phyloP scores from a whole-genome alignment of 2,113 vertebrate genomes.

The Lepisosteus oculatus region DNA sequence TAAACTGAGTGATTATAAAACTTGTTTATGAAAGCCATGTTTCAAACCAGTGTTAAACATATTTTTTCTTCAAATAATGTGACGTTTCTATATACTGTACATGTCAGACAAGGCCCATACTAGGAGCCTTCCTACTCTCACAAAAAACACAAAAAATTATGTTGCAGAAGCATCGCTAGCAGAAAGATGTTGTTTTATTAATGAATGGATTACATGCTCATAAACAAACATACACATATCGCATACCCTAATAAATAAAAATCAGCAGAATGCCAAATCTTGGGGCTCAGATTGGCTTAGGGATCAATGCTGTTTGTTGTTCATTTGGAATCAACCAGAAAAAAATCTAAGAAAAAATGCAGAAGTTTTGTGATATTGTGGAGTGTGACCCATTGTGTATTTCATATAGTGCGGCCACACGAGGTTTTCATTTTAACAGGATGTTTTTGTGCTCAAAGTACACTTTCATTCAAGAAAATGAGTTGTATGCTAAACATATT shows the following conservation, averaged over 20 bases:
- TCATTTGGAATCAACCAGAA: neutral
- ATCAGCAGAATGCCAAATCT: neutral
- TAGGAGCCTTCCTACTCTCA: neutral
- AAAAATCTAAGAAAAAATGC: no score
- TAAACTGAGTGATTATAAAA: no score
- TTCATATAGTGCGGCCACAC: neutral
- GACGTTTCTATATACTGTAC: neutral
- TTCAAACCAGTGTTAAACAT: neutral
- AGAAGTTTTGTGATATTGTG: neutral
- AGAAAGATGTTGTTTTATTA: neutral
- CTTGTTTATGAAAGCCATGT: no score
- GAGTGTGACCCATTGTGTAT: conserved; percentile 12
- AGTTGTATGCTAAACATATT: no score
- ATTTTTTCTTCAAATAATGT: neutral
- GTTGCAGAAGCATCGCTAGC: neutral
- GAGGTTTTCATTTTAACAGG: no score
- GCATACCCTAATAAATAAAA: no score
- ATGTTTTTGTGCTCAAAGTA: no score
- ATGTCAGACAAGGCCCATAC: neutral
- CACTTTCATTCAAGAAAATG: no score
- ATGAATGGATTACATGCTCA: neutral
- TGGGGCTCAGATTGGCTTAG: neutral
- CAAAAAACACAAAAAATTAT: neutral
- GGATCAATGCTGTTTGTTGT: neutral
- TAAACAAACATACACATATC: no score